Evolutionary conservation across 1,140 invertebrate species (phyloP).

Genomic region (Drosophila gunungcola): DNA sequence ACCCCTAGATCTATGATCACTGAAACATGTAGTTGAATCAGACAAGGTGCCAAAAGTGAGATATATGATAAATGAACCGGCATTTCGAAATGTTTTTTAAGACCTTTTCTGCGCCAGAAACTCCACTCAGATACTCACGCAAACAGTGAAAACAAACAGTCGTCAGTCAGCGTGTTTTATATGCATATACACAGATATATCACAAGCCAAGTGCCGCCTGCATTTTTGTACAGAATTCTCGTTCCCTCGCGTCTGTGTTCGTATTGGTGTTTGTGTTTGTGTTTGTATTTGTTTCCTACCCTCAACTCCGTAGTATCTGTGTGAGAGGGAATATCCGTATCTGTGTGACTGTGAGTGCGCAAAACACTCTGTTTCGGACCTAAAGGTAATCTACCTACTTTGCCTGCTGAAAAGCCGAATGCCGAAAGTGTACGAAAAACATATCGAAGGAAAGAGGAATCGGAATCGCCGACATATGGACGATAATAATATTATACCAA

Average conservation of each 20-base stretch:
- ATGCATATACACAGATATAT: constrained; percentile 23
- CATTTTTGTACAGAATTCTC: constrained; percentile 47
- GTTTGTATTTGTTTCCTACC: constrained; percentile 30
- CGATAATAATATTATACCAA: constrained; percentile 62
- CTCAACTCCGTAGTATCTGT: constrained; percentile 46
- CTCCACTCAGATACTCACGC: constrained; percentile 23
- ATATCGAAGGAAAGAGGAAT: constrained; percentile 48
- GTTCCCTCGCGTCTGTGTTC: constrained; percentile 31
- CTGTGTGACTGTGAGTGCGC: constrained; percentile 46
- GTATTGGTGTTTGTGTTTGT: constrained; percentile 12
- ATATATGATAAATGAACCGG: background rate
- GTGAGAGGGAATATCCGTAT: constrained; percentile 21
- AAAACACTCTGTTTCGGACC: constrained; percentile 35
- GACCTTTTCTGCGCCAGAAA: constrained; percentile 9
- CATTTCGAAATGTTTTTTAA: background rate
- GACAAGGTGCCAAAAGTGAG: constrained; percentile 21
- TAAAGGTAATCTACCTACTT: constrained; percentile 79
- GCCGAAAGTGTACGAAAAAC: constrained; percentile 76
- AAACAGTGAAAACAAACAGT: constrained; percentile 16
- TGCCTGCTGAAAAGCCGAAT: constrained; percentile 55
- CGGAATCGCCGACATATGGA: constrained; percentile 36
- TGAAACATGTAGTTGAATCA: constrained; percentile 16
- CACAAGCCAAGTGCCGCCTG: constrained; percentile 46
- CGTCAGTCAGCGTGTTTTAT: constrained; percentile 10
- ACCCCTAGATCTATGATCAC: constrained; percentile 5